Evolutionary conservation across 2,113 vertebrate genomes (phyloP).

Genomic region (Pardalotus punctatus): DNA sequence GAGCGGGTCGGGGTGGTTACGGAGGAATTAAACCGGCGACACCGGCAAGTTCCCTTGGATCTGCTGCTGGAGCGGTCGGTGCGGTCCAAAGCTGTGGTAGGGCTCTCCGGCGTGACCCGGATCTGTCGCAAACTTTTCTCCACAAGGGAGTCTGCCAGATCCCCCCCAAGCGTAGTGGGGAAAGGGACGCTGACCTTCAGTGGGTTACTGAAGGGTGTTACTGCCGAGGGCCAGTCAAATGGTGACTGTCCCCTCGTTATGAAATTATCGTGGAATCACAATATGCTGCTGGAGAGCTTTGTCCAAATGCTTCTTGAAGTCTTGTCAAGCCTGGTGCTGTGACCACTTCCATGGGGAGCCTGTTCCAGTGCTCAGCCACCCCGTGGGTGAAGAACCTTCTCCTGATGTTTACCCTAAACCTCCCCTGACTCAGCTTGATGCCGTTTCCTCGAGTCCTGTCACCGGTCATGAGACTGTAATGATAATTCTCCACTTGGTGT

Average conservation of each 20-base stretch:
- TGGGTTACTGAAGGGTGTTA: background rate
- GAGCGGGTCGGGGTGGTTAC: too few species aligned
- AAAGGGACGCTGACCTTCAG: background rate
- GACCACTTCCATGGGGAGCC: background rate
- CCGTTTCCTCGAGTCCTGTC: background rate
- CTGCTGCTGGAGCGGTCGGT: background rate
- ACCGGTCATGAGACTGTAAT: background rate
- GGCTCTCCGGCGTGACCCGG: background rate
- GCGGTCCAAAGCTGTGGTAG: accelerated
- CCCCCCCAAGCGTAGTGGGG: background rate
- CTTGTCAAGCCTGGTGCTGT: background rate
- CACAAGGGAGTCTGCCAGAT: background rate
- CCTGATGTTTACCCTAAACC: background rate
- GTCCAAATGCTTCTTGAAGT: too few species aligned
- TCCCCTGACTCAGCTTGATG: background rate
- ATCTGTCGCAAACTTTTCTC: background rate
- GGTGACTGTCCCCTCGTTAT: background rate
- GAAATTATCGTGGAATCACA: background rate
- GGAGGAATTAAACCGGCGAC: accelerated
- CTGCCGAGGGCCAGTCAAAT: background rate
- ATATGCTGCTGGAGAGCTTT: background rate
- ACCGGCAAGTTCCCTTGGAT: accelerated
- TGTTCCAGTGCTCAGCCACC: accelerated
- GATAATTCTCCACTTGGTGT: background rate
- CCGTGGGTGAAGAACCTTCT: background rate